Percentiles rank a stretch among this genome's conserved stretches.
Evolutionary conservation across 1,140 invertebrate species (phyloP).

Genomic region (Solen grandis): DNA sequence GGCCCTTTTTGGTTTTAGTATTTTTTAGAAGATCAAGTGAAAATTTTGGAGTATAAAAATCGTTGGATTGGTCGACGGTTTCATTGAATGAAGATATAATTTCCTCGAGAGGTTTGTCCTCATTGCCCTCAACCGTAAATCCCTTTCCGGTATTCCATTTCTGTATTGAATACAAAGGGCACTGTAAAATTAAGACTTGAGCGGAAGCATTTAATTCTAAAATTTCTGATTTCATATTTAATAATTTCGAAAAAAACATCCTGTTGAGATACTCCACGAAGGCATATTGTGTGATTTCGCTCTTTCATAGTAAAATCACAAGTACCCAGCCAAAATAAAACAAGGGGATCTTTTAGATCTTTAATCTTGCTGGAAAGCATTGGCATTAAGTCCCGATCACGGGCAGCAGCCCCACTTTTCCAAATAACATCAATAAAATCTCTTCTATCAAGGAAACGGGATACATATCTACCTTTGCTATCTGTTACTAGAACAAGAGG

Average conservation of each 20-base stretch:
- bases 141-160: neutral
- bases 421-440: neutral
- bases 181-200: neutral
- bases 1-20: neutral
- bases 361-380: neutral
- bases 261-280: neutral
- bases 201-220: too few species aligned
- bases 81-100: neutral
- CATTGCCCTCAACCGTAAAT: neutral
- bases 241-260: neutral
- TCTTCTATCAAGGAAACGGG: neutral
- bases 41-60: neutral
- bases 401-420: neutral
- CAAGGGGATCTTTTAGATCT: neutral
- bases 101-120: neutral
- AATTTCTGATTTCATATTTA: neutral
- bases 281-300: neutral
- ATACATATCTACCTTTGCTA: neutral
- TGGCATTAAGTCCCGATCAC: neutral
- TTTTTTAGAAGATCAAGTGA: too few species aligned
- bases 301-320: too few species aligned
- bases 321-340: slow-evolving; percentile 1
- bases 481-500: too few species aligned
- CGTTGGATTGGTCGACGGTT: neutral
- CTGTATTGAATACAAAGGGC: neutral